Base-by-base conservation (phyloP, 1,140 invertebrate genomes). In the Patella vulgata region DNA sequence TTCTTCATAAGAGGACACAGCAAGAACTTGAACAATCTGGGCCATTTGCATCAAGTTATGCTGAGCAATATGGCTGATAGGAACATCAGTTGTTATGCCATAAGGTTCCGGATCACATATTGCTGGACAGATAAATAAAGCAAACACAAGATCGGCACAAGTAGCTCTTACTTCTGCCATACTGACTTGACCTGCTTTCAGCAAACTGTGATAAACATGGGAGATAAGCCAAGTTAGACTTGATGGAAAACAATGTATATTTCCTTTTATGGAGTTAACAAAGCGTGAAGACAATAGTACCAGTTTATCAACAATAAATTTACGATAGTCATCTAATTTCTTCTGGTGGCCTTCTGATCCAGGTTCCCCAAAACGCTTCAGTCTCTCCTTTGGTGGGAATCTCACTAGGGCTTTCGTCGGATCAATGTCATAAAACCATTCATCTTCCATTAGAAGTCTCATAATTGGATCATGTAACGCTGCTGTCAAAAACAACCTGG, bases 51-150 rank as follows among this genome's bases (percentile, higher is more conserved):
- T 95, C 2, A 98, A 87, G 87, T 98, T 98, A 80, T 94, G 95
- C 21, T 95, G 85, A 6, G 94, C 93, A 33, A 95, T 89, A 67
- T 93, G 90, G 56, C 92, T 94, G 33, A 98, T 93, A n/a, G 93
- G 93, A 1, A 92, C 91, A 79, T 97, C 96, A 8, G 83, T 82
- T 0, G 93, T 93, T 47, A 98, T 93, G n/a, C 95, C 96, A 82
- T 95, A 92, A 0, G 94, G 91, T 84, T 98, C 96, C 0, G 97
- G 96, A 86, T 97, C 95, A 28, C 96, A 92, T 46, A 99, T 94
- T 0, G 95, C 96, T 9, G 95, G 95, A 78, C 96, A 99, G 61
- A 99, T 94, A 71, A 98, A 98, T 72, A 94, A 89, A 2, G 92
- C 93, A 80, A 98, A 94, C 12, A 99, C 91, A 21, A 99, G 85